Conservation (phyloP, 2,113 vertebrate species). For the Sinocyclocheilus anophthalmus region DNA sequence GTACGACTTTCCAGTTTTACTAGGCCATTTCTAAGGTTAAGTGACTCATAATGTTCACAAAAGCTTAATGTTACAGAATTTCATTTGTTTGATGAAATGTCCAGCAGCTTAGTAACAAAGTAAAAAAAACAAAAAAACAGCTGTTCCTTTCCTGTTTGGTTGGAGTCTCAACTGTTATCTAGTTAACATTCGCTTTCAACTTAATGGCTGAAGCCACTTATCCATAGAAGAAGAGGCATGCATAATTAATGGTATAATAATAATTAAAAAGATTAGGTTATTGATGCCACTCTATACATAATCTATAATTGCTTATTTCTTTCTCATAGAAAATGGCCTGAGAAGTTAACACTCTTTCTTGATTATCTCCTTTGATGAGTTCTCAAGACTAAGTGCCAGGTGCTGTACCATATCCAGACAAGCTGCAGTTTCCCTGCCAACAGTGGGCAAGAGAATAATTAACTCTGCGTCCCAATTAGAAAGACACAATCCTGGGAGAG, state of each 20-base stretch:
- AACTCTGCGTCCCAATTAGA: slow-evolving; percentile 75
- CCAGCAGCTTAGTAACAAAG: not conserved
- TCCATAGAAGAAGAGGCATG: slow-evolving; percentile 15
- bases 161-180: not conserved
- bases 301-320: slow-evolving; percentile 31
- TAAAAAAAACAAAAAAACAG: not conserved
- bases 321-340: not conserved
- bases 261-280: slow-evolving; percentile 23
- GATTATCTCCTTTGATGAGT: slow-evolving; percentile 38
- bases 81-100: not conserved
- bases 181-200: slow-evolving; percentile 19
- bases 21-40: slow-evolving; percentile 12
- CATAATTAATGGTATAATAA: slow-evolving; percentile 29
- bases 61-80: not conserved
- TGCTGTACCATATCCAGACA: slow-evolving; percentile 64
- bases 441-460: slow-evolving; percentile 71
- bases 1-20: slow-evolving; percentile 1
- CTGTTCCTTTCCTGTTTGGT: not conserved
- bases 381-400: slow-evolving; percentile 60
- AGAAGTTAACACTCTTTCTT: slow-evolving; percentile 27
- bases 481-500: slow-evolving; percentile 65
- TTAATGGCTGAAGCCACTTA: slow-evolving; percentile 27
- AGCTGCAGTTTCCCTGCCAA: slow-evolving; percentile 68
- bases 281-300: slow-evolving; percentile 19
- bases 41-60: slow-evolving; percentile 7